These are phyloP conservation scores for Leucophenga varia DNA, from an alignment of 1,140 invertebrate species.

Conservation along the genomic window DNA sequence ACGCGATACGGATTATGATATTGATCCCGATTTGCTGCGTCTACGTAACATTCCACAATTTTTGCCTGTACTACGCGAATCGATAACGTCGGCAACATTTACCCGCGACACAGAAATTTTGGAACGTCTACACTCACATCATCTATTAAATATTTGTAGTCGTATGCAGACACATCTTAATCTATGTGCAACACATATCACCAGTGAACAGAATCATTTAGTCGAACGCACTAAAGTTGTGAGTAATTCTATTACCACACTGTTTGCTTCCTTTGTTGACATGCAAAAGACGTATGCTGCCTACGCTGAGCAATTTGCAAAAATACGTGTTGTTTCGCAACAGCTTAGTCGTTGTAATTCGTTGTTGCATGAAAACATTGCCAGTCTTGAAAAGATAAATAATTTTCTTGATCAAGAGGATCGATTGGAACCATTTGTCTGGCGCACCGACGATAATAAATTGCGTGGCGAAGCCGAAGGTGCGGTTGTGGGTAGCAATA, in stretches of 20 bases:
- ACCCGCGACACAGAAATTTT: constrained; percentile 84
- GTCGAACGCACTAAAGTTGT: constrained; percentile 76
- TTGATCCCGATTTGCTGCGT: constrained; percentile 78
- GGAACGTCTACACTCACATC: constrained; percentile 71
- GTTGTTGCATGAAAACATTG: constrained; percentile 80
- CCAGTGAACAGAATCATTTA: constrained; percentile 72
- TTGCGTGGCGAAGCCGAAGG: constrained; percentile 46
- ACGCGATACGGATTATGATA: constrained; percentile 64
- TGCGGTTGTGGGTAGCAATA: constrained; percentile 57
- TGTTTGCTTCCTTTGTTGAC: constrained; percentile 73
- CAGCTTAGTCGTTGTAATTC: constrained; percentile 80
- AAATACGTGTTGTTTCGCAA: constrained; percentile 75
- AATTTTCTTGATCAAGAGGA: constrained; percentile 80
- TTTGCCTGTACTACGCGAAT: constrained; percentile 87
- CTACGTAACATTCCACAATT: constrained; percentile 87
- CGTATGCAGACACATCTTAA: constrained; percentile 65
- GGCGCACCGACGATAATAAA: constrained; percentile 67
- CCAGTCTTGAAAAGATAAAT: constrained; percentile 82
- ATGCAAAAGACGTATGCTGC: constrained; percentile 81
- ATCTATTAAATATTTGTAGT: constrained; percentile 42
- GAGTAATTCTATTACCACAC: constrained; percentile 65
- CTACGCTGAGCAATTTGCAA: constrained; percentile 79
- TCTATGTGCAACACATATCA: constrained; percentile 70
- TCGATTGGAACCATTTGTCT: constrained; percentile 85
- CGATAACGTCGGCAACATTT: constrained; percentile 76